Conservation (phyloP, 2,888 invertebrate species). For the Osmoderma eremita region DNA sequence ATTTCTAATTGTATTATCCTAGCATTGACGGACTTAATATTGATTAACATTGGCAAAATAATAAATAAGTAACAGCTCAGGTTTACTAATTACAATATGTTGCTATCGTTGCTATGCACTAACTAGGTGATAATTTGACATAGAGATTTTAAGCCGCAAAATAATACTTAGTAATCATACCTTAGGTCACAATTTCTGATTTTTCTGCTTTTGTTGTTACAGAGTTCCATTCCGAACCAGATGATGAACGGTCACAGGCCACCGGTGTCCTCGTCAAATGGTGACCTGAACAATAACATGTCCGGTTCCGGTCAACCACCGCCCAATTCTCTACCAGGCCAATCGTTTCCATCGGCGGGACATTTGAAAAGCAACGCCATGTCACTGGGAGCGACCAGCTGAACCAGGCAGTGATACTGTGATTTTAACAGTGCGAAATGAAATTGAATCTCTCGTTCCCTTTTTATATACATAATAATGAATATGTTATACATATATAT, state of each 20-base stretch:
- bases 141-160: too few species aligned
- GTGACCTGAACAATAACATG: slow-evolving; percentile 78
- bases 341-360: slow-evolving; percentile 67
- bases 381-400: slow-evolving; percentile 73
- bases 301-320: slow-evolving; percentile 65
- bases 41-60: too few species aligned
- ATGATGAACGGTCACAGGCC: slow-evolving; percentile 68
- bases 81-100: too few species aligned
- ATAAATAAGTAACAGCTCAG: too few species aligned
- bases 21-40: too few species aligned
- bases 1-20: too few species aligned
- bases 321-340: slow-evolving; percentile 61
- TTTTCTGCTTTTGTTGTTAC: slow-evolving; percentile 47
- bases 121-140: too few species aligned
- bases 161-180: too few species aligned
- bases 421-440: slow-evolving; percentile 34
- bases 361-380: slow-evolving; percentile 63
- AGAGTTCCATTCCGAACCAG: slow-evolving; percentile 60
- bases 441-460: slow-evolving; percentile 23
- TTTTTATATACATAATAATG: too few species aligned
- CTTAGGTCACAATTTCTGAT: too few species aligned
- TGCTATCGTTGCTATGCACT: too few species aligned
- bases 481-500: slow-evolving; percentile 17
- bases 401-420: slow-evolving; percentile 63
- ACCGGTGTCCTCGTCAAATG: slow-evolving; percentile 63